Conservation (phyloP, 23 tunicate genomes). For the Styela plicata region DNA sequence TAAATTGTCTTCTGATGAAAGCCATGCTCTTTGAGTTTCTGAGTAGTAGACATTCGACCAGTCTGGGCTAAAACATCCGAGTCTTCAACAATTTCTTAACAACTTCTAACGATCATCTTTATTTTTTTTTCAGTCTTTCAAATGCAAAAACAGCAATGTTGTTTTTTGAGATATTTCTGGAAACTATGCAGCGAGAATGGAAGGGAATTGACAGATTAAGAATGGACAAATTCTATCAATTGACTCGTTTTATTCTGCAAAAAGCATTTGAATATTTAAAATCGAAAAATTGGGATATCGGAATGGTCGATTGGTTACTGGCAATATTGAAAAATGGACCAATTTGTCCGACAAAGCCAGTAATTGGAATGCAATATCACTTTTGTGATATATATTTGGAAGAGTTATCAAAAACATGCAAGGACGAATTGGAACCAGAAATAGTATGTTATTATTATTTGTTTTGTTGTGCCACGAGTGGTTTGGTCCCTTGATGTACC, state of each 20-base stretch:
- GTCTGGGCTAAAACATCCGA: no score
- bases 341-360: conserved; percentile 34
- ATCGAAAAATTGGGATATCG: conserved; percentile 46
- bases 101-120: no score
- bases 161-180: conserved; percentile 73
- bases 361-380: conserved; percentile 65
- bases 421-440: conserved; percentile 35
- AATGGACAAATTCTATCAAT: conserved; percentile 86
- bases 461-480: not conserved
- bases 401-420: conserved; percentile 40
- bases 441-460: conserved; percentile 32
- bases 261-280: conserved; percentile 45
- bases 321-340: conserved; percentile 63
- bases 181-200: conserved; percentile 93
- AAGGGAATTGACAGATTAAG: conserved; percentile 84
- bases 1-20: no score
- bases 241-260: conserved; percentile 56
- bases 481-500: no score
- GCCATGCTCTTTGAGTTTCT: no score
- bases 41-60: no score
- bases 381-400: conserved; percentile 68
- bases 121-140: conserved; percentile 37
- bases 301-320: conserved; percentile 57
- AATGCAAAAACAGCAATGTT: conserved; percentile 55
- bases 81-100: no score